Base-by-base conservation (phyloP, 2,888 invertebrate genomes). In the Torymus texanus region DNA sequence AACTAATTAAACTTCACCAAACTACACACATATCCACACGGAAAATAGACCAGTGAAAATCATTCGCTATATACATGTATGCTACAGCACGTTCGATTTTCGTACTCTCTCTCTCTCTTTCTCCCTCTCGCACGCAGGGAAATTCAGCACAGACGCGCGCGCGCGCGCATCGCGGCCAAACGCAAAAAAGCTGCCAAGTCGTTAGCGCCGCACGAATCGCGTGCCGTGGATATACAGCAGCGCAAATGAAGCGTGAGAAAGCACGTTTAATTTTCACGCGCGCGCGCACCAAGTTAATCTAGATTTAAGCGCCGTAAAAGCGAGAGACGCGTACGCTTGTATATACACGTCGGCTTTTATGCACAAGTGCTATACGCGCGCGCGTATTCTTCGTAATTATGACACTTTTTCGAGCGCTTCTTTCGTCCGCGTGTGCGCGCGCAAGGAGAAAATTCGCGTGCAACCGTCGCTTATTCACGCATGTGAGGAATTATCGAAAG, bases 211-310 rank as follows among this genome's bases (percentile, higher is more conserved):
- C 41, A 41, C 41, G 41, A 41, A 63, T 53, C 21, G 18, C 51
- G 14, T 24, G n/a, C 55, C 53, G 55, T 53, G 10, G 5, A 41
- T 8, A 41, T 8, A 41, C 8, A 8, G n/a, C 29, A 58, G 11
- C 53, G 62, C 74, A 74, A 74, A 74, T 65, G 74, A 74, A 66
- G 65, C 74, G 74, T 65, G 74, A 66, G 74, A 74, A 74, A 58
- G 65, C 58, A 65, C 16, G 74, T 50, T 65, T 58, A 58, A 65
- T 74, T 74, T 74, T 58, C 13, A n/a, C n/a, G 41, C 50, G 50
- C 21, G 18, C 58, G 11, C 58, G 11, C 21, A 21, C 21, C 21
- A 18, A 65, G 51, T 65, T 65, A 65, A 65, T 65, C 65, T 65
- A 51, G 65, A 65, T 65, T 65, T 65, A 65, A 65, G n/a, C 51